Conservation (phyloP, 2,113 vertebrate species). For the Bostrychus sinensis region DNA sequence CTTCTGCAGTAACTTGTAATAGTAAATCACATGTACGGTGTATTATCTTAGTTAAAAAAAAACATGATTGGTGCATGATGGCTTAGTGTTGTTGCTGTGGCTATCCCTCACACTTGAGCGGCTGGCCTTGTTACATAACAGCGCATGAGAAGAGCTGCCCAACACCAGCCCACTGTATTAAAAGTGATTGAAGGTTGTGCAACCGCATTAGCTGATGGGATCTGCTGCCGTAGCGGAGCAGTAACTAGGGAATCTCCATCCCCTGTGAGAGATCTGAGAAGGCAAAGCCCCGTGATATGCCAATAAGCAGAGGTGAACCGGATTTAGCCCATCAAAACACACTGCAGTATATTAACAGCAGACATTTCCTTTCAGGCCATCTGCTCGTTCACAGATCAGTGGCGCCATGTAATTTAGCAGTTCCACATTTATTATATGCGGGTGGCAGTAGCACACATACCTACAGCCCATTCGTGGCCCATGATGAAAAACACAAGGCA, state of each 20-base stretch:
- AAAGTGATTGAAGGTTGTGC: slow-evolving; percentile 77
- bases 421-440: slow-evolving; percentile 16
- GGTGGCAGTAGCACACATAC: slow-evolving; percentile 22
- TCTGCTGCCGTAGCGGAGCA: slow-evolving; percentile 49
- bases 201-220: slow-evolving; percentile 77
- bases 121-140: slow-evolving; percentile 60
- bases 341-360: slow-evolving; percentile 44
- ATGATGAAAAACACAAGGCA: not conserved
- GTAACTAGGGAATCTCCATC: slow-evolving; percentile 54
- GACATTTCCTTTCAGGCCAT: slow-evolving; percentile 52
- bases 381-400: slow-evolving; percentile 52
- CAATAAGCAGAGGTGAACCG: slow-evolving; percentile 69
- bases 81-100: slow-evolving; percentile 16
- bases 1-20: too few relatives aligned
- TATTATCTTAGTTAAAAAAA: slow-evolving; percentile 13
- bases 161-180: slow-evolving; percentile 56
- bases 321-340: slow-evolving; percentile 60
- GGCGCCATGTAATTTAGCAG: slow-evolving; percentile 31
- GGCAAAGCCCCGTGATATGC: slow-evolving; percentile 66
- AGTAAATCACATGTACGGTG: not conserved
- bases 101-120: slow-evolving; percentile 25
- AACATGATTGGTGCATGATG: slow-evolving; percentile 13
- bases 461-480: not conserved
- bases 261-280: slow-evolving; percentile 59
- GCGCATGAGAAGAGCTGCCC: slow-evolving; percentile 46